These are phyloP conservation scores for Neodon shergylaensis DNA, from an alignment of 2,113 vertebrate species.

Conservation along the genomic window DNA sequence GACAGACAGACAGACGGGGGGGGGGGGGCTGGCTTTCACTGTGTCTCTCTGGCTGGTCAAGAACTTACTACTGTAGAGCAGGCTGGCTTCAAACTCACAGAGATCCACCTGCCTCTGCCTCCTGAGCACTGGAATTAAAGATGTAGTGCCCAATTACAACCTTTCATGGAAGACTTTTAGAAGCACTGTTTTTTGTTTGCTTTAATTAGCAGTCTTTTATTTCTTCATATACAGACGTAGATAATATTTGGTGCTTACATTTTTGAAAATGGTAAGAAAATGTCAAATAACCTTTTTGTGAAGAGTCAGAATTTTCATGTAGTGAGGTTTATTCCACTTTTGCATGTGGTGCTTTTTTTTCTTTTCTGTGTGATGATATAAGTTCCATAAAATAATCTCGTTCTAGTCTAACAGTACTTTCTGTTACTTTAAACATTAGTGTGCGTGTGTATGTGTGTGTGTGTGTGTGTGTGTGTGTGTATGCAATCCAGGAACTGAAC, in stretches of 20 bases:
- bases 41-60: background rate
- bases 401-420: background rate
- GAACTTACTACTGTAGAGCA: background rate
- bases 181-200: background rate
- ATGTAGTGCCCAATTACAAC: background rate
- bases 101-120: background rate
- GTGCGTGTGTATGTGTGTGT: background rate
- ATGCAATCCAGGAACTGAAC: background rate
- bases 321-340: background rate
- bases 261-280: constrained; percentile 6
- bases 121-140: background rate
- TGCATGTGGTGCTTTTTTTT: background rate
- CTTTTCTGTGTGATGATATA: background rate
- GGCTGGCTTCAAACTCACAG: background rate
- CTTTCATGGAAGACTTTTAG: background rate
- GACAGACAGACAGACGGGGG: too few relatives aligned
- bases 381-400: background rate
- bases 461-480: too few relatives aligned
- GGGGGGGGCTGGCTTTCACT: too few relatives aligned
- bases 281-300: constrained; percentile 65
- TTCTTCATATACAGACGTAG: background rate
- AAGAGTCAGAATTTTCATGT: constrained; percentile 52
- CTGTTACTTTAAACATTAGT: background rate
- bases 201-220: background rate
- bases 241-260: constrained; percentile 12